Base-by-base conservation (phyloP, 2,888 invertebrate species). In the Ptychoptera contaminata region DNA sequence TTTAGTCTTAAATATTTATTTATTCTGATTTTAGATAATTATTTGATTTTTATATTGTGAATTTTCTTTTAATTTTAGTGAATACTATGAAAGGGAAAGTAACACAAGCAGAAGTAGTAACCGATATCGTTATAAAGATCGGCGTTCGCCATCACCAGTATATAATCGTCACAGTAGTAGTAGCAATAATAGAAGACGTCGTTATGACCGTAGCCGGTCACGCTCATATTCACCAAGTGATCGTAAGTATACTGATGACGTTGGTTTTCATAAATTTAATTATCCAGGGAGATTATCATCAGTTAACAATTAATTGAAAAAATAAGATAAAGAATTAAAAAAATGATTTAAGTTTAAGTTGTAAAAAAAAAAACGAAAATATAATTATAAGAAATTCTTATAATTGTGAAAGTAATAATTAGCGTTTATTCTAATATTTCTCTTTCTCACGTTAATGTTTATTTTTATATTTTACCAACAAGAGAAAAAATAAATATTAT, bases 161-260 rank as follows among this genome's bases (percentile, higher is more conserved):
- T 48, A 47, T 40, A 16, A 35, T 39, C 48, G 49, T 31, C 49
- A 51, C 10, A 47, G 51, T 45, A 51, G 52, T 46, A 52, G 52
- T 46, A 52, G 56, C 40, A 51, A 55, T 35, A 49, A 51, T 11
- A 47, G 51, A 46, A 51, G 52, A 46, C 53, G 54, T 32, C 57
- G 56, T 41, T 51, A 55, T 35, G 56, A 54, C 2, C 56, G 58
- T 29, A 57, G 47, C 38, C 46, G 49, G 35, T 55, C 56, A 42
- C 59, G 59, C 50, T 58, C 63, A 12, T 54, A 54, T 48, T 55
- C 60, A 12, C 56, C 56, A 37, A 45, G 47, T 37, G 44, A 47
- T 36, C 46, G 49, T 44, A 46, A 46, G 34, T 36, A 31, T 23
- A 5, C 23, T 23, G 23, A 23, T 23, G 23, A 23, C 7, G 23